These are phyloP conservation scores for Morphnarchus princeps DNA, from an alignment of 2,113 vertebrate species.

Conservation along the genomic window DNA sequence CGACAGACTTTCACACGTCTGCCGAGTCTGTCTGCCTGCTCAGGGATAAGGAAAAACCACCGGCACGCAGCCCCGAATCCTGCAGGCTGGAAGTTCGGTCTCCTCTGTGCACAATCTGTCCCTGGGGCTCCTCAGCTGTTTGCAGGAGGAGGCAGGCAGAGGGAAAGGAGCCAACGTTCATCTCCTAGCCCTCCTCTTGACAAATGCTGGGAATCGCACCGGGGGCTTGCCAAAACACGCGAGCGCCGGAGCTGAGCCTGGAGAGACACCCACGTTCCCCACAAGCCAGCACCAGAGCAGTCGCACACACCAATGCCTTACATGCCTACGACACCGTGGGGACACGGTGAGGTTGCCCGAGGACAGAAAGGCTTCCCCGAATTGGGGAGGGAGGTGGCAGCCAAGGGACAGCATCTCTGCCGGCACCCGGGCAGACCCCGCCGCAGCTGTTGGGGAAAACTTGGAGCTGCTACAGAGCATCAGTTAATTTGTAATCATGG, in stretches of 20 bases:
- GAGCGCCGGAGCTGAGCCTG: background rate
- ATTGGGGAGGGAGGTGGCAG: background rate
- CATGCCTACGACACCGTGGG: accelerated
- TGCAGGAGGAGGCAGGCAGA: background rate
- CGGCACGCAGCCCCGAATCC: background rate
- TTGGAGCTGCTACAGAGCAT: background rate
- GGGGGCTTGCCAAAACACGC: background rate
- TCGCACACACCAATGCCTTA: accelerated
- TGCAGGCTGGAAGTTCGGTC: background rate
- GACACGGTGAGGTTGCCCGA: accelerated
- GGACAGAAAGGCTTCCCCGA: background rate
- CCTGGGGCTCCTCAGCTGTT: constrained; percentile 10
- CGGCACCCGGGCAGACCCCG: background rate
- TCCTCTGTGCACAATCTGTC: background rate
- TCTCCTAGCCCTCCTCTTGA: background rate
- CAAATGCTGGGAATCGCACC: accelerated
- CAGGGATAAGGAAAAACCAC: background rate
- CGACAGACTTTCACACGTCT: constrained; percentile 35
- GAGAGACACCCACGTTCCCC: accelerated
- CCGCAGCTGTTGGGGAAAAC: background rate
- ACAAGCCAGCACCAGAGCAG: accelerated
- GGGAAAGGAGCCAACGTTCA: background rate
- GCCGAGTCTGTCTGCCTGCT: constrained; percentile 15
- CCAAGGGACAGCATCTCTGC: background rate
- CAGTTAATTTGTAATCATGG: constrained; percentile 8